phyloP scores from a whole-genome alignment of 2,113 vertebrate species.

The Pelobates fuscus region DNA sequence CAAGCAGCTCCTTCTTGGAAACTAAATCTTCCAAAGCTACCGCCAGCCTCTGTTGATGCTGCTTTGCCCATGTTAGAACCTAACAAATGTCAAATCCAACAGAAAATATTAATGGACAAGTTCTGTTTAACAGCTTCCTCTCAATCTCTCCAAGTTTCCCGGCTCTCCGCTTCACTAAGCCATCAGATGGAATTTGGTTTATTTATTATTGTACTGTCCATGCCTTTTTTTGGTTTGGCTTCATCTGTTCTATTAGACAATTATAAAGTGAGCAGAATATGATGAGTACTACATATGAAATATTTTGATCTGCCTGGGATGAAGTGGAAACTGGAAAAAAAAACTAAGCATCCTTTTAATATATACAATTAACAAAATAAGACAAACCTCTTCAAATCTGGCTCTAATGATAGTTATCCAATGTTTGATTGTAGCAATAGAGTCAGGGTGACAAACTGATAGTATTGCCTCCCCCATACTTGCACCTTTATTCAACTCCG shows the following conservation, averaged over 20 bases:
- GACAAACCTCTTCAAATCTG: constrained; percentile 93
- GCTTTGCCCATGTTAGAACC: constrained; percentile 93
- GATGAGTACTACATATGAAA: too few species aligned
- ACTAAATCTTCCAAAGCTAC: constrained; percentile 83
- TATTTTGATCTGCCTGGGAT: too few species aligned
- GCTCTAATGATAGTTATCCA: constrained; percentile 99
- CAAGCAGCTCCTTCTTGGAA: constrained; percentile 87
- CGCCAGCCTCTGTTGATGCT: constrained; percentile 91
- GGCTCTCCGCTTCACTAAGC: too few species aligned
- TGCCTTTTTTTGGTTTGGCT: too few species aligned
- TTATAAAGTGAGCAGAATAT: too few species aligned
- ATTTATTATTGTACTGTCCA: too few species aligned
- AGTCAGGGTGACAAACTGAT: constrained; percentile 94
- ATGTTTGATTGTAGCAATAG: constrained; percentile 96
- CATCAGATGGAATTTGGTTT: too few species aligned
- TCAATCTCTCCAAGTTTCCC: neutral
- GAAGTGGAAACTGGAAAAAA: too few species aligned
- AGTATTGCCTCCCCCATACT: constrained; percentile 90
- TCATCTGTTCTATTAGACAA: too few species aligned
- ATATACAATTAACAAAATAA: too few species aligned
- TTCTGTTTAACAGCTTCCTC: neutral
- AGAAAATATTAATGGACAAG: neutral
- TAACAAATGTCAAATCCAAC: constrained; percentile 53
- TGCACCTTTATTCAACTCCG: constrained; percentile 84
- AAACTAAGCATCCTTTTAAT: too few species aligned